Percentiles rank a stretch among this genome's conserved stretches.
phyloP scores from a whole-genome alignment of 2,113 vertebrate species.

The Arothron firmamentum region DNA sequence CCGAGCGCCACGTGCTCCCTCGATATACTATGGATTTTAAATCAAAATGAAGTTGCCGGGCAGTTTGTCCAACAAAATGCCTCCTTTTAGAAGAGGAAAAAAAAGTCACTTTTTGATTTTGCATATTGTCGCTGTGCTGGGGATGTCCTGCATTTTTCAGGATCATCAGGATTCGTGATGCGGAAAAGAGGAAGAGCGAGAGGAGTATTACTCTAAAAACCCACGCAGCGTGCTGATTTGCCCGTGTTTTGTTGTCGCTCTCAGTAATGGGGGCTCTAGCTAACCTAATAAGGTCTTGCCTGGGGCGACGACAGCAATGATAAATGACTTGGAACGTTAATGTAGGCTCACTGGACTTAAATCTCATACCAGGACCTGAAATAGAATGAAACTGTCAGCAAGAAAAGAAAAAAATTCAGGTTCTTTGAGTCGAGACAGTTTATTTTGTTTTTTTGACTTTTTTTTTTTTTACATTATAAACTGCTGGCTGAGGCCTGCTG shows the following conservation, averaged over 20 bases:
- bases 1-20: constrained; percentile 18
- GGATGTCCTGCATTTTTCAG: constrained; percentile 41
- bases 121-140: constrained; percentile 14
- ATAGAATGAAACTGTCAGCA: constrained; percentile 58
- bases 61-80: neutral
- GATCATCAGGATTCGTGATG: neutral
- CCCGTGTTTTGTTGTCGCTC: constrained; percentile 53
- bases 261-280: constrained; percentile 48
- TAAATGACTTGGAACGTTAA: constrained; percentile 63
- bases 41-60: constrained; percentile 15
- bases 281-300: constrained; percentile 66
- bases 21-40: constrained; percentile 25
- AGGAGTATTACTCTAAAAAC: constrained; percentile 43
- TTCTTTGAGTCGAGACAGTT: constrained; percentile 44
- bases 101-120: constrained; percentile 18
- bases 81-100: neutral
- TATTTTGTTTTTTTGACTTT: constrained; percentile 42
- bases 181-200: constrained; percentile 2
- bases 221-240: constrained; percentile 35
- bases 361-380: constrained; percentile 41
- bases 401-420: constrained; percentile 51
- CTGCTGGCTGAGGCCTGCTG: constrained; percentile 25
- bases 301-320: constrained; percentile 49
- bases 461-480: constrained; percentile 50
- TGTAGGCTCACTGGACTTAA: constrained; percentile 54